phyloP scores from a whole-genome alignment of 2,797 vertebrate species.

The Urophycis tenuis region DNA sequence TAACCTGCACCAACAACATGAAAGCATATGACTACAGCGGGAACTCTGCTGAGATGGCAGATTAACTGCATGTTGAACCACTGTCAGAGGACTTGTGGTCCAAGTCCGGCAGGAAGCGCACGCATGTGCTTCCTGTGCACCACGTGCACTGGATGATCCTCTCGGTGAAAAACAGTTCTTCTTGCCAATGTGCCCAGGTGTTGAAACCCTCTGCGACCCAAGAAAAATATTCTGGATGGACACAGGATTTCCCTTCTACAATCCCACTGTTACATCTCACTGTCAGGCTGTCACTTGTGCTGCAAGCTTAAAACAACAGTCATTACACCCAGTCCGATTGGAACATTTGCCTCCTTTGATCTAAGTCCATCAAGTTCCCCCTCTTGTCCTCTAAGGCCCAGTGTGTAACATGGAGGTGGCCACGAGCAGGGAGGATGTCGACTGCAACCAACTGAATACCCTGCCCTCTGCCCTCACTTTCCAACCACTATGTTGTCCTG shows the following conservation, averaged over 20 bases:
- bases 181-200: not conserved
- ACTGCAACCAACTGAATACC: too few species aligned
- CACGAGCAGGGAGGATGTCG: too few species aligned
- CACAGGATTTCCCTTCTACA: not conserved
- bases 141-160: conserved; percentile 8
- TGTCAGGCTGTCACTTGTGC: not conserved
- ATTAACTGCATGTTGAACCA: not conserved
- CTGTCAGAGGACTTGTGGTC: conserved; percentile 10
- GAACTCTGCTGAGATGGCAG: not conserved
- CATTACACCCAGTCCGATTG: not conserved
- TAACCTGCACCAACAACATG: not conserved
- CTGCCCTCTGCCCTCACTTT: too few species aligned
- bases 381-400: not conserved
- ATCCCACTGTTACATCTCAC: not conserved
- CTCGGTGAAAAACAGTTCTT: not conserved
- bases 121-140: conserved; percentile 23
- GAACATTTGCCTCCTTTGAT: not conserved
- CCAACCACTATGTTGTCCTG: too few species aligned
- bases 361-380: not conserved
- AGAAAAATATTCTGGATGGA: conserved; percentile 1
- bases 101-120: conserved; percentile 3
- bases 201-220: not conserved
- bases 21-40: not conserved
- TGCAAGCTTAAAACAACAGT: too few species aligned
- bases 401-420: too few species aligned